phyloP scores from a whole-genome alignment of 2,797 vertebrate genomes.

The Apogon talboti region DNA sequence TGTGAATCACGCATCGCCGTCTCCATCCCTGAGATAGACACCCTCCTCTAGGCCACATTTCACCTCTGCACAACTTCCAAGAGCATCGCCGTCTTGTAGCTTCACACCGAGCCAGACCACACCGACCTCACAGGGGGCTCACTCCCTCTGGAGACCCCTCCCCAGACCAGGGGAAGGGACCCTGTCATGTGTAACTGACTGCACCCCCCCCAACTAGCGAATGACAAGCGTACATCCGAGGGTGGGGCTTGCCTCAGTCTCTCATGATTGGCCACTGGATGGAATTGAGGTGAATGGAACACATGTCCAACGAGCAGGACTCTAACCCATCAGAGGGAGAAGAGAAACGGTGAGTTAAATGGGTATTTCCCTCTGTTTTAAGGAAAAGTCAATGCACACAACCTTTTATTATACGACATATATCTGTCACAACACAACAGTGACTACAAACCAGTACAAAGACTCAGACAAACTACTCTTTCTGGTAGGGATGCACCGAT shows the following conservation, averaged over 20 bases:
- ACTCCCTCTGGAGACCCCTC: slow-evolving; percentile 26
- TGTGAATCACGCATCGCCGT: slow-evolving; percentile 27
- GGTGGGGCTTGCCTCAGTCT: slow-evolving; percentile 96
- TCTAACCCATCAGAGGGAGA: slow-evolving; percentile 96
- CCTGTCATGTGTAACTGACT: slow-evolving; percentile 79
- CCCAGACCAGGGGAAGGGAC: slow-evolving; percentile 52
- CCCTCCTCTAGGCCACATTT: slow-evolving; percentile 26
- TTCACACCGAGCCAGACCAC: slow-evolving; percentile 2
- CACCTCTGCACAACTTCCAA: neutral
- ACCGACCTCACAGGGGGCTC: slow-evolving; percentile 37
- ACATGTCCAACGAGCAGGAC: slow-evolving; percentile 99
- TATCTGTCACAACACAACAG: no score
- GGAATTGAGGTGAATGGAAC: slow-evolving; percentile 99
- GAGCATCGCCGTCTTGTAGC: neutral
- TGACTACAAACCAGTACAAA: no score
- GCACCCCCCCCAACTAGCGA: slow-evolving; percentile 76
- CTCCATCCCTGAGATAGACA: slow-evolving; percentile 40
- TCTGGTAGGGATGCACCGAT: no score
- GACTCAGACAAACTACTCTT: no score
- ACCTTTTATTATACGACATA: no score
- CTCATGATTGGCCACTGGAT: slow-evolving; percentile 96
- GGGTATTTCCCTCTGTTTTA: no score
- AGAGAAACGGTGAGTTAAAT: slow-evolving; percentile 91
- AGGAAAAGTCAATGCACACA: no score
- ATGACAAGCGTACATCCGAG: slow-evolving; percentile 86